Conservation (phyloP, 1,140 invertebrate species). For the Euwallacea similis region DNA sequence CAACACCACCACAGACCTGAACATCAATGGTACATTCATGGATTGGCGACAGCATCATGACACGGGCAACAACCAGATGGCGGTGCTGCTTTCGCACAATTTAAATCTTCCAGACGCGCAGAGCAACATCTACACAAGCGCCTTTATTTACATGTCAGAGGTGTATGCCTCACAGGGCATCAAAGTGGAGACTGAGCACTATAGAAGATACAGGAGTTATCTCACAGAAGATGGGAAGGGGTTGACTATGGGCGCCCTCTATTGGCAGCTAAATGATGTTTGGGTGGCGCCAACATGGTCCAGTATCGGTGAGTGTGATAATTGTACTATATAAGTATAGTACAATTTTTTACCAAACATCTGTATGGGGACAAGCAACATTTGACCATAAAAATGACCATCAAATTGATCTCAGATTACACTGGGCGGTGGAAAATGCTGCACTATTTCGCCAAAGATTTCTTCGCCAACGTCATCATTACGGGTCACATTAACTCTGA, state of each 20-base stretch:
- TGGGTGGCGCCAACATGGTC: conserved; percentile 98
- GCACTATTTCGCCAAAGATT: conserved; percentile 85
- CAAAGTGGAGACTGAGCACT: conserved; percentile 86
- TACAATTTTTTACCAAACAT: no score
- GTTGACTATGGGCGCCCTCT: conserved; percentile 92
- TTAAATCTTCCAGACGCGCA: conserved; percentile 61
- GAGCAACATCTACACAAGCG: conserved; percentile 56
- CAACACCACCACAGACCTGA: conserved; percentile 60
- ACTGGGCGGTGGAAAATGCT: conserved; percentile 87
- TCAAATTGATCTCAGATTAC: conserved; percentile 73
- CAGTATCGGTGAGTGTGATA: conserved; percentile 65
- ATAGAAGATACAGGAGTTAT: conserved; percentile 63
- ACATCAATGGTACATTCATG: conserved; percentile 64
- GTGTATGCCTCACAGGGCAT: conserved; percentile 87
- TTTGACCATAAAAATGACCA: no score
- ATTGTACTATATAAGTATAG: no score
- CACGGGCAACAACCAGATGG: conserved; percentile 66
- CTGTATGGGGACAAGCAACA: no score
- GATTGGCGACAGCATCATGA: conserved; percentile 82
- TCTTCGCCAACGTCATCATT: conserved; percentile 70
- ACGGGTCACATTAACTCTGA: conserved; percentile 40
- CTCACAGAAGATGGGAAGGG: conserved; percentile 68
- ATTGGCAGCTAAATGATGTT: conserved; percentile 99
- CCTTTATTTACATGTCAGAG: conserved; percentile 74
- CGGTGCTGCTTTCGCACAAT: conserved; percentile 61